These are phyloP conservation scores for Drosophila pallidifrons DNA, from an alignment of 1,140 invertebrate species.

Conservation along the genomic window DNA sequence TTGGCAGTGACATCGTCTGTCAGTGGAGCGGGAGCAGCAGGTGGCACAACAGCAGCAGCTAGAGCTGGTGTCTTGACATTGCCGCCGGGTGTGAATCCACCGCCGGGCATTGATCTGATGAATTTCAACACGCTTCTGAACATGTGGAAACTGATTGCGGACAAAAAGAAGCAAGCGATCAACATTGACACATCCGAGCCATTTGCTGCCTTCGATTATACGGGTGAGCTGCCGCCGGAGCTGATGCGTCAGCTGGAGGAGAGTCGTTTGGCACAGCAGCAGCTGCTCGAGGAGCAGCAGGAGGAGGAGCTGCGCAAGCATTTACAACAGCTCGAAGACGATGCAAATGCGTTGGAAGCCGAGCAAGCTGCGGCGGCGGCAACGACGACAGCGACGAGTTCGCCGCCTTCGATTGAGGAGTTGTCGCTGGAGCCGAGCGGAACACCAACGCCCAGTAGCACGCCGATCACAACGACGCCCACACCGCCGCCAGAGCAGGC, in stretches of 20 bases:
- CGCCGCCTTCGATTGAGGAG: slow-evolving; percentile 31
- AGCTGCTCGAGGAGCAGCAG: slow-evolving; percentile 30
- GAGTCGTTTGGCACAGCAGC: slow-evolving; percentile 27
- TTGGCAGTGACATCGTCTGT: neutral
- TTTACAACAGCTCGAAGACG: slow-evolving; percentile 31
- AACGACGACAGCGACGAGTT: neutral
- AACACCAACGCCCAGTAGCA: slow-evolving; percentile 15
- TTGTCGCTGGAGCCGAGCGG: slow-evolving; percentile 24
- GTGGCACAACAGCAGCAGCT: neutral
- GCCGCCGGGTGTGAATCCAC: slow-evolving; percentile 15
- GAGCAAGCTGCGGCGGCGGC: slow-evolving; percentile 2
- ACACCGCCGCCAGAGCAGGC: slow-evolving; percentile 12
- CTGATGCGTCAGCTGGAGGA: slow-evolving; percentile 68
- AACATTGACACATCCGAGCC: slow-evolving; percentile 28
- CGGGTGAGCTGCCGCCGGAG: slow-evolving; percentile 64
- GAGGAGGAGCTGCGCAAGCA: slow-evolving; percentile 40
- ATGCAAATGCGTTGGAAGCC: slow-evolving; percentile 19
- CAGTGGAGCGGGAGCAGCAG: neutral
- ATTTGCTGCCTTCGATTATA: slow-evolving; percentile 61
- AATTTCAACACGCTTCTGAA: slow-evolving; percentile 69
- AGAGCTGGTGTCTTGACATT: slow-evolving; percentile 9
- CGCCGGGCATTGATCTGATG: slow-evolving; percentile 54
- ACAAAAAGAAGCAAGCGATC: slow-evolving; percentile 68
- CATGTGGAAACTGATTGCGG: slow-evolving; percentile 81
- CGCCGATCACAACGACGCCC: slow-evolving; percentile 16